A percentile compares a stretch with the other conserved stretches of the same genome.
These are phyloP conservation scores for Turritopsis dohrnii DNA, from an alignment of 30 jellyfish, hydroid and myxozoan species.

Conservation along the genomic window DNA sequence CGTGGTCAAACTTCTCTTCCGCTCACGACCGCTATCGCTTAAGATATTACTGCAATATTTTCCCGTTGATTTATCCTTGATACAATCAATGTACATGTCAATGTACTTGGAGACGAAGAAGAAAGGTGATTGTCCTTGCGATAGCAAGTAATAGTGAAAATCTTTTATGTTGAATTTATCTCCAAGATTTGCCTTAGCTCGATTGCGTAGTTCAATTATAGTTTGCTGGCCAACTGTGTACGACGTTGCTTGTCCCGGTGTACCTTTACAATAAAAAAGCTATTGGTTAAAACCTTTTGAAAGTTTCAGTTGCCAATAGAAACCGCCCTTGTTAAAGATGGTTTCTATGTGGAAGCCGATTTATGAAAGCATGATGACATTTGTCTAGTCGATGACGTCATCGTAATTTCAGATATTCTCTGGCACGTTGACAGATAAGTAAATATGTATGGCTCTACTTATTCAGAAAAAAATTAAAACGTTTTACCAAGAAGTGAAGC, in stretches of 20 bases:
- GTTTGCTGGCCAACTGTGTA: slow-evolving; percentile 81
- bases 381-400: no score
- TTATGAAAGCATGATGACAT: no score
- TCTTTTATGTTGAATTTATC: slow-evolving; percentile 64
- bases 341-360: no score
- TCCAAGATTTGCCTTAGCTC: slow-evolving; percentile 47
- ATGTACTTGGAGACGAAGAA: neutral
- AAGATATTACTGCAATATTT: neutral
- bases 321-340: no score
- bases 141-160: slow-evolving; percentile 54
- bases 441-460: no score
- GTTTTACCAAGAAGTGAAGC: no score
- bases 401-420: no score
- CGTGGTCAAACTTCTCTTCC: neutral
- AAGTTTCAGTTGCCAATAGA: no score
- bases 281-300: no score
- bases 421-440: no score
- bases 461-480: no score
- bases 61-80: neutral
- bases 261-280: slow-evolving; percentile 34
- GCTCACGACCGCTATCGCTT: neutral
- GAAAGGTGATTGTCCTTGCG: slow-evolving; percentile 67
- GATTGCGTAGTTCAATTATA: slow-evolving; percentile 45
- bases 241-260: slow-evolving; percentile 90
- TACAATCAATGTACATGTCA: slow-evolving; percentile 19